Evolutionary conservation across 2,888 invertebrate genomes (phyloP).

Genomic region (Lydus trimaculatus): DNA sequence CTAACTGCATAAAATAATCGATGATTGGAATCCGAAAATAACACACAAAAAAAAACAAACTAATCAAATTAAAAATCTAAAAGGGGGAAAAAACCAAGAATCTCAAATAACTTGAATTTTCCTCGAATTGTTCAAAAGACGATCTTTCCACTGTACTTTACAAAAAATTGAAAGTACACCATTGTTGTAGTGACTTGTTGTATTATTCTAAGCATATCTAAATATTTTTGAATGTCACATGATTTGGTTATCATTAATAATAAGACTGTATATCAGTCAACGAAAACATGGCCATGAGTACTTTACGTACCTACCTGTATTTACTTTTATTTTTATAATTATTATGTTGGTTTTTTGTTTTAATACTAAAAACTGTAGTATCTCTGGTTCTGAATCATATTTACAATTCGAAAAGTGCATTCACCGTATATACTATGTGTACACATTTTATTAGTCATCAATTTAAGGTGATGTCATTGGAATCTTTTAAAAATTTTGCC

Average conservation of each 20-base stretch:
- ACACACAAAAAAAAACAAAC: neutral
- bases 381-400: constrained; percentile 1
- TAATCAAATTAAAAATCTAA: neutral
- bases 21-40: neutral
- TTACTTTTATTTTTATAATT: neutral
- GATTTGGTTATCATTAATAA: constrained; percentile 1
- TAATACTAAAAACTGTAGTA: neutral
- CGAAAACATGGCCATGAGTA: neutral
- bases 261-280: neutral
- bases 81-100: neutral
- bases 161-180: neutral
- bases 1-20: constrained; percentile 9
- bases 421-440: neutral
- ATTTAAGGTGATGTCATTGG: constrained; percentile 4
- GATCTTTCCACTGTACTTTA: neutral
- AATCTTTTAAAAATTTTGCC: neutral
- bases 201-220: neutral
- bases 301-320: too few relatives aligned
- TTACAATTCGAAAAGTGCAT: neutral
- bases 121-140: neutral
- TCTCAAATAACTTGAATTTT: neutral
- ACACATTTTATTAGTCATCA: constrained; percentile 3
- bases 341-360: neutral
- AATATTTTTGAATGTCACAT: neutral
- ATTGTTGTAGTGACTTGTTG: neutral